Evolutionary conservation across 2,888 invertebrate genomes (phyloP).

Genomic region (Apodemia hepburni): DNA sequence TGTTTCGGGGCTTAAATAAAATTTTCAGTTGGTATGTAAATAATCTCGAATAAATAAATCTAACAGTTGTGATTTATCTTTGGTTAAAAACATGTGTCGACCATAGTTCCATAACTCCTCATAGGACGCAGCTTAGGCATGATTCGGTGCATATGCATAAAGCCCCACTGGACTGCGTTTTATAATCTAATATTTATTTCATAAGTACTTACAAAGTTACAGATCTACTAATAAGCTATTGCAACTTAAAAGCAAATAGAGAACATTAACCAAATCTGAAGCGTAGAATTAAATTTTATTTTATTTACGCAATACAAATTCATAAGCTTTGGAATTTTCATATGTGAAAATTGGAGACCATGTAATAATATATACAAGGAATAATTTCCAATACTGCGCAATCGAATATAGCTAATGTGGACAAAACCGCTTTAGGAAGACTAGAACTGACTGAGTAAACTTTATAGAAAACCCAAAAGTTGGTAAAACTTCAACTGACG

Average conservation of each 20-base stretch:
- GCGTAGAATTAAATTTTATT: constrained; percentile 27
- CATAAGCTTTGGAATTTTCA: constrained; percentile 31
- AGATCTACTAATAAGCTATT: constrained; percentile 76
- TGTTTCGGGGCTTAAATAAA: constrained; percentile 54
- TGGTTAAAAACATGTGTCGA: constrained; percentile 56
- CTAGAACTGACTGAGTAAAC: background rate
- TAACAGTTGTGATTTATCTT: constrained; percentile 74
- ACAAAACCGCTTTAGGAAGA: too few relatives aligned
- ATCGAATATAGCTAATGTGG: too few relatives aligned
- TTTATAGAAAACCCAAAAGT: too few relatives aligned
- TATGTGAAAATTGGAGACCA: background rate
- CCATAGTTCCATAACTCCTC: constrained; percentile 74
- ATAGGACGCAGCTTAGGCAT: constrained; percentile 37
- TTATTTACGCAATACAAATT: constrained; percentile 24
- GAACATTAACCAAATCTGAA: constrained; percentile 56
- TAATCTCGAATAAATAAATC: constrained; percentile 64
- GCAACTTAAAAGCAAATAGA: constrained; percentile 71
- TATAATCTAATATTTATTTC: constrained; percentile 50
- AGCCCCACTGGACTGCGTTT: constrained; percentile 42
- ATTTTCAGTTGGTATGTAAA: constrained; percentile 54
- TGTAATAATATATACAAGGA: background rate
- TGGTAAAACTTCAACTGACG: too few relatives aligned
- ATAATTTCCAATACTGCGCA: too few relatives aligned
- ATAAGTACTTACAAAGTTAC: constrained; percentile 78
- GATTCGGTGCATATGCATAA: constrained; percentile 31